A percentile compares a stretch with the other conserved stretches of the same genome.
These are phyloP conservation scores for Cyprinodon tularosa DNA, from an alignment of 2,113 vertebrate species.

Conservation along the genomic window DNA sequence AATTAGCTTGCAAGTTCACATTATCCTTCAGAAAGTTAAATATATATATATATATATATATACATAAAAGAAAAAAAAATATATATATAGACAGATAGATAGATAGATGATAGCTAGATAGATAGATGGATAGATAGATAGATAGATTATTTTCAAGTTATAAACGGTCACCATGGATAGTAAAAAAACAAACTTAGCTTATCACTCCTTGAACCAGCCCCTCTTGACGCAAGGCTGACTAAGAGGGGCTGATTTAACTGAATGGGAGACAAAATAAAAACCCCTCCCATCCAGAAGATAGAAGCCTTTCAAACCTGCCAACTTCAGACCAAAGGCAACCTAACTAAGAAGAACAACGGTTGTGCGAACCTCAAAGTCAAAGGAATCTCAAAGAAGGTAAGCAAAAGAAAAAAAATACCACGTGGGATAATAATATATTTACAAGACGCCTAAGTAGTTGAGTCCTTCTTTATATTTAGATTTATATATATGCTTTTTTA, in stretches of 20 bases:
- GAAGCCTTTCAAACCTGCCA: conserved; percentile 17
- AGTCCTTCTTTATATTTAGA: too few relatives aligned
- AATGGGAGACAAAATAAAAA: conserved; percentile 18
- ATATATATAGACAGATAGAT: too few relatives aligned
- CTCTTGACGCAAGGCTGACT: conserved; percentile 67
- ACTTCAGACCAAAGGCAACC: conserved; percentile 1
- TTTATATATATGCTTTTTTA: too few relatives aligned
- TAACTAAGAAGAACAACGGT: conserved; percentile 10
- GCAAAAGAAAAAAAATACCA: not conserved
- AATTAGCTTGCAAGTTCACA: too few relatives aligned
- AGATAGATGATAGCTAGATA: not conserved
- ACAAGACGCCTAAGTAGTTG: too few relatives aligned
- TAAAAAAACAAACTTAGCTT: conserved; percentile 14
- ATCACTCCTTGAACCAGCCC: conserved; percentile 24
- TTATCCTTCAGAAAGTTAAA: too few relatives aligned
- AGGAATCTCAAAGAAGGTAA: conserved; percentile 51
- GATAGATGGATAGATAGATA: not conserved
- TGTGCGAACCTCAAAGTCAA: conserved; percentile 32
- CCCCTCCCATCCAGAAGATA: conserved; percentile 11
- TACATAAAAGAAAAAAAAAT: too few relatives aligned
- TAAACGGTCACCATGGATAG: conserved; percentile 22
- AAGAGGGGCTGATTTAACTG: conserved; percentile 39
- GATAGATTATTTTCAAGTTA: not conserved
- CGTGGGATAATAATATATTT: too few relatives aligned
- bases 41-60: too few relatives aligned